Evolutionary conservation across 2,797 vertebrate species (phyloP), one percentile per base, ranked within the genome.

Genomic region (Borostomias antarcticus): DNA sequence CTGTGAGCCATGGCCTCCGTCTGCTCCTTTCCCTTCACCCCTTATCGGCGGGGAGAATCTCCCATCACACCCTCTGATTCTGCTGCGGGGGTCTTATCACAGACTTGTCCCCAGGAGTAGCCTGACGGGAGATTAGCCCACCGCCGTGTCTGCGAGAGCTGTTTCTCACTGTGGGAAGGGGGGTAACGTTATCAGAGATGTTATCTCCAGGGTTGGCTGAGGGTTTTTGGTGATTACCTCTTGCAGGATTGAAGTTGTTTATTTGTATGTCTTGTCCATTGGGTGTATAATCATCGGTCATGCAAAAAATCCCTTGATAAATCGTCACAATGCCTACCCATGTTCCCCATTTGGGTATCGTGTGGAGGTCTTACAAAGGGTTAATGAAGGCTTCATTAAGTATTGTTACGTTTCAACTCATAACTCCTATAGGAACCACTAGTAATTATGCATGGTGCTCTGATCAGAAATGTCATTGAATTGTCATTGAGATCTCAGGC

Each of bases 31-130:
- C 69, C 67, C 79, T 88, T 87, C 64, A 64, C 83, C 80, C 76
- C 40, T 28, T 85, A 90, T 89, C 87, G 61, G 74, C 69, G 72
- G 69, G 43, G 66, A 37, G 47, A 33, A 88, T 88, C 80, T 82
- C 59, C 48, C 63, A 72, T 19, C 25, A 62, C 77, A 72, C 79
- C 64, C 71, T 0, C 26, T 75, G 75, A 65, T 82, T 83, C 61
- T 73, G 82, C 83, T 81, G 72, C 57, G 63, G 82, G 85, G 82
- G 78, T 86, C 86, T 81, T 88, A 89, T 90, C 86, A 82, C n/a
- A 8, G 64, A 65, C 82, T 82, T 86, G 83, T 89, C 82, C 84
- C 80, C 82, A 78, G 80, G 87, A 81, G 79, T 85, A 81, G 76
- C 86, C 85, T 81, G 79, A 25, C 40, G 72, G 64, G 82, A 86